These are phyloP conservation scores for Cynodonichthys magdalenae DNA, from an alignment of 2,797 vertebrate species.

Conservation along the genomic window DNA sequence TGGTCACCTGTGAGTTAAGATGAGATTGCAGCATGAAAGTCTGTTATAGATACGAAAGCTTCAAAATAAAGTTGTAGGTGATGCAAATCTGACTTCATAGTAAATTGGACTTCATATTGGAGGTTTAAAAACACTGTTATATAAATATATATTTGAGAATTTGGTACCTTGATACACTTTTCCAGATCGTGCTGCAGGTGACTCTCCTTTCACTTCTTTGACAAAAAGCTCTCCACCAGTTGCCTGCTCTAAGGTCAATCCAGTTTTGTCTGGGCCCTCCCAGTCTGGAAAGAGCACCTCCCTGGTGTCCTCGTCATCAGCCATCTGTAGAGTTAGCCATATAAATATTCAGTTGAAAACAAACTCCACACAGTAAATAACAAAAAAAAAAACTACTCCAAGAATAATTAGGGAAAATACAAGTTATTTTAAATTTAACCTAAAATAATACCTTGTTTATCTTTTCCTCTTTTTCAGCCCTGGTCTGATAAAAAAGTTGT, in stretches of 20 bases:
- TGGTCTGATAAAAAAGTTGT: conserved; percentile 51
- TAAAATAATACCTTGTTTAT: conserved; percentile 68
- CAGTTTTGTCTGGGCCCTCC: conserved; percentile 90
- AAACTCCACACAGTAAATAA: neutral
- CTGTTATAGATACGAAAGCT: neutral
- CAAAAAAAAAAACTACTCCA: conserved; percentile 1
- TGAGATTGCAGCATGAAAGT: conserved; percentile 12
- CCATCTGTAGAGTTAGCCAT: conserved; percentile 78
- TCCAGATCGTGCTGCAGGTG: conserved; percentile 88
- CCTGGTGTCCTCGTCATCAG: conserved; percentile 88
- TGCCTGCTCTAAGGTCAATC: conserved; percentile 90
- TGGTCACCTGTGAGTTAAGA: conserved; percentile 85
- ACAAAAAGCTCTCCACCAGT: conserved; percentile 88
- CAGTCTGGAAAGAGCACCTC: conserved; percentile 92
- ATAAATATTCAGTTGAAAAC: conserved; percentile 5
- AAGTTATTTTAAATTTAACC: conserved; percentile 1
- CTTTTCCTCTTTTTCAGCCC: conserved; percentile 46
- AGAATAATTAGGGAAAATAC: conserved; percentile 1
- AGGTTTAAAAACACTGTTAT: conserved; percentile 1
- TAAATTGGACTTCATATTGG: neutral
- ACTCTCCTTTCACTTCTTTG: conserved; percentile 89
- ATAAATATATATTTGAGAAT: neutral
- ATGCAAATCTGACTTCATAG: neutral
- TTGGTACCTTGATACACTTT: conserved; percentile 89
- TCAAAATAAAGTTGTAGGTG: neutral